phyloP scores from a whole-genome alignment of 64 coral and sea anemone genomes.

The Stylophora pistillata region DNA sequence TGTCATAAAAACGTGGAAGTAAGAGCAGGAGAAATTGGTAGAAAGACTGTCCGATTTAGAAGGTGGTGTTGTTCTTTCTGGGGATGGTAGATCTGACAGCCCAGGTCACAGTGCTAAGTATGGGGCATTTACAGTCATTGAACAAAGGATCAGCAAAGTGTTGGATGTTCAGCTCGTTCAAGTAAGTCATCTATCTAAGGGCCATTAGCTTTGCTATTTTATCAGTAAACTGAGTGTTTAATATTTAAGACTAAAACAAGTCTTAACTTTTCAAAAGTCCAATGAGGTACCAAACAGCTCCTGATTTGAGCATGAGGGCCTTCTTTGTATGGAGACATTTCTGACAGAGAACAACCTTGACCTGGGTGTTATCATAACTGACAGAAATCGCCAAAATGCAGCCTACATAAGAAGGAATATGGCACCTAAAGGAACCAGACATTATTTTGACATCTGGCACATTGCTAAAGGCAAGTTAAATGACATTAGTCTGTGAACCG shows the following conservation, averaged over 20 bases:
- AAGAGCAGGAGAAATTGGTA: conserved; percentile 1
- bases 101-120: conserved; percentile 19
- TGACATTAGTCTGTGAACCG: too few species aligned
- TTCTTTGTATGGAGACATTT: neutral
- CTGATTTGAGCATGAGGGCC: conserved; percentile 34
- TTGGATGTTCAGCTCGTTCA: conserved; percentile 22
- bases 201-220: neutral
- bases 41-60: neutral
- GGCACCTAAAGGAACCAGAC: neutral
- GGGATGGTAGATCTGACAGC: conserved; percentile 20
- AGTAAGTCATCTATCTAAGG: neutral
- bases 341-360: neutral
- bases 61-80: conserved; percentile 23
- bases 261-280: neutral
- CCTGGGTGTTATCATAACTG: conserved; percentile 13
- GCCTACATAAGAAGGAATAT: neutral
- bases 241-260: neutral
- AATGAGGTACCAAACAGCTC: conserved; percentile 43
- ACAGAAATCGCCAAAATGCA: neutral
- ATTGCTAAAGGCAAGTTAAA: conserved; percentile 14
- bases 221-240: neutral
- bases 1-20: conserved; percentile 1
- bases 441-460: conserved; percentile 29
- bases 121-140: conserved; percentile 21
- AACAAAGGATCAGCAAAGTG: conserved; percentile 5